phyloP scores from a whole-genome alignment of 2,888 invertebrate genomes.

The Lepidocyrtoides sp. region DNA sequence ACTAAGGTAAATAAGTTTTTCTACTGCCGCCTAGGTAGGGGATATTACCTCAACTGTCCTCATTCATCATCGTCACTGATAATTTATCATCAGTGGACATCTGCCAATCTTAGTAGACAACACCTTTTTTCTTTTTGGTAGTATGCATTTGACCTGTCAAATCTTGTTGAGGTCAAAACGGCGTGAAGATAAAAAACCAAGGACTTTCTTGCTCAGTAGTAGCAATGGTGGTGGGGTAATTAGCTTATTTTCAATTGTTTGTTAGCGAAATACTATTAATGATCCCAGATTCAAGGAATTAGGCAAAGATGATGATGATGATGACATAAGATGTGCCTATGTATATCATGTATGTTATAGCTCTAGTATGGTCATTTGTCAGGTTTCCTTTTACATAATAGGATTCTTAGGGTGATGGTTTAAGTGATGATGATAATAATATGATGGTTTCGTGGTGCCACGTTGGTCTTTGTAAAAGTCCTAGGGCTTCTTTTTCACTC shows the following conservation, averaged over 20 bases:
- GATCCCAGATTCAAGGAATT: no score
- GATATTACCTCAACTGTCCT: slow-evolving; percentile 22
- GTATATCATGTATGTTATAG: no score
- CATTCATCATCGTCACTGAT: slow-evolving; percentile 69
- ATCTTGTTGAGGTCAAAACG: slow-evolving; percentile 48
- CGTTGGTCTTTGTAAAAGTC: neutral
- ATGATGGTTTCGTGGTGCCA: slow-evolving; percentile 28
- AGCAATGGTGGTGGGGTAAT: slow-evolving; percentile 27
- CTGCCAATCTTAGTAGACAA: slow-evolving; percentile 50
- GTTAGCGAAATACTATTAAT: neutral
- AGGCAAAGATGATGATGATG: neutral
- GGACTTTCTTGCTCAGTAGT: neutral
- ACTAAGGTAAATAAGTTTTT: no score
- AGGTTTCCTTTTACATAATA: slow-evolving; percentile 41
- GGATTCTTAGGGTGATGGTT: neutral
- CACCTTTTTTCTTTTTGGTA: slow-evolving; percentile 54
- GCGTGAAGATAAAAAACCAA: slow-evolving; percentile 57
- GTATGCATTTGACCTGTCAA: slow-evolving; percentile 10
- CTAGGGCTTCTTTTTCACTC: neutral
- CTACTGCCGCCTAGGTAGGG: no score
- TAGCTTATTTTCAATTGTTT: slow-evolving; percentile 45
- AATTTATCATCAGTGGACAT: no score
- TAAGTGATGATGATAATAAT: neutral
- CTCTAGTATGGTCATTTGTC: slow-evolving; percentile 10
- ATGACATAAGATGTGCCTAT: no score